phyloP scores from a whole-genome alignment of 2,113 vertebrate genomes.

The Okapia johnstoni region DNA sequence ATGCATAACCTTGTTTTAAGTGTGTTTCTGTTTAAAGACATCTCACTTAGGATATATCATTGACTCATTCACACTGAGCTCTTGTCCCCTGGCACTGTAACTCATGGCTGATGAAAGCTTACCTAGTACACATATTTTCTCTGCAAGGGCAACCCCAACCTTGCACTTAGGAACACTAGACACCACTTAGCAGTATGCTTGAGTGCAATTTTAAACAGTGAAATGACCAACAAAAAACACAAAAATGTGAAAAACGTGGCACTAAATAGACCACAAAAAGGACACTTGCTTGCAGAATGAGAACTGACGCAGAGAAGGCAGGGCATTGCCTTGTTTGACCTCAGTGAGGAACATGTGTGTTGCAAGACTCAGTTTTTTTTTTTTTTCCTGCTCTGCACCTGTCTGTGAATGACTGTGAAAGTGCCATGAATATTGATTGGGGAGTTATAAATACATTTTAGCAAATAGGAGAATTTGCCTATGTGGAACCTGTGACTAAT shows the following conservation, averaged over 20 bases:
- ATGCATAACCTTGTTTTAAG: background rate
- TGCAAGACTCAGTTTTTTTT: background rate
- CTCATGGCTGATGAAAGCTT: background rate
- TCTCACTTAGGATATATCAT: background rate
- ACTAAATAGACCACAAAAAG: background rate
- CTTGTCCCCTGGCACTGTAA: background rate
- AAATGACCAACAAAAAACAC: background rate
- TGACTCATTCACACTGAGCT: background rate
- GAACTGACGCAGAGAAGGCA: background rate
- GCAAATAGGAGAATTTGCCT: background rate
- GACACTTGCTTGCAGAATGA: background rate
- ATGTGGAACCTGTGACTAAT: background rate
- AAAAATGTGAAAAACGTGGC: background rate
- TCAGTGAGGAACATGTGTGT: background rate
- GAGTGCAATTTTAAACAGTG: background rate
- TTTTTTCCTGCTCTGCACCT: background rate
- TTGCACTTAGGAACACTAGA: background rate
- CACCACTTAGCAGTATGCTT: background rate
- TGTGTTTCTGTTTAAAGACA: background rate
- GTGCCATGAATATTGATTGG: background rate
- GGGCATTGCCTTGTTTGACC: rapidly evolving
- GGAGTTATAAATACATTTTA: background rate
- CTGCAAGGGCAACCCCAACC: background rate
- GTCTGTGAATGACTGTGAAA: background rate
- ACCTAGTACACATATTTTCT: background rate